phyloP scores from a whole-genome alignment of 2,113 vertebrate species.

The Manacus vitellinus region DNA sequence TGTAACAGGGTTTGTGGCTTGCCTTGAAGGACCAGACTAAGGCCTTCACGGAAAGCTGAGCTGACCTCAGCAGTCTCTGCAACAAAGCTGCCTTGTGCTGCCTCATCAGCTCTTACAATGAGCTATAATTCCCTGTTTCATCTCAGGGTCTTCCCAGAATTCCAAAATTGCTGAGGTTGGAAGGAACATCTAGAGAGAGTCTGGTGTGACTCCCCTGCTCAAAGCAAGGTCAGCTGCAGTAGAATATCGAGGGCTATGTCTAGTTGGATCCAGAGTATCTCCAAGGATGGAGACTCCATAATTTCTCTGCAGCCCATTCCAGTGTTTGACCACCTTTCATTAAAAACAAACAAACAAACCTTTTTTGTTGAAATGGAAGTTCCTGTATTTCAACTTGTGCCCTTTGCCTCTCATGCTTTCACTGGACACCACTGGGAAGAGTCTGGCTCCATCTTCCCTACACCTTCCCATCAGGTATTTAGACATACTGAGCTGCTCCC shows the following conservation, averaged over 20 bases:
- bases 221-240: not conserved
- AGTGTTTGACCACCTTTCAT: not conserved
- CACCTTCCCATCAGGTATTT: not conserved
- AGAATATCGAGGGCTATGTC: not conserved
- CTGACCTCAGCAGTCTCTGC: not conserved
- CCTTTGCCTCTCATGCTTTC: constrained; percentile 13
- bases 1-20: not conserved
- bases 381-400: not conserved
- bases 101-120: not conserved
- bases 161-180: not conserved
- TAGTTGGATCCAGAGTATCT: not conserved
- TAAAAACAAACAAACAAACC: not conserved
- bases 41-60: not conserved
- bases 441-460: not conserved
- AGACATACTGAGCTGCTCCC: not conserved
- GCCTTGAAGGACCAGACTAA: not conserved
- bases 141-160: not conserved
- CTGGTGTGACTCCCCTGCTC: not conserved
- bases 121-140: not conserved
- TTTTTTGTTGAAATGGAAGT: not conserved
- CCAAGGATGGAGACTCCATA: not conserved
- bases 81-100: not conserved
- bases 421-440: not conserved
- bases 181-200: not conserved
- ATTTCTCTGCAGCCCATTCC: not conserved